Base-by-base conservation (phyloP, 2,113 vertebrate species). In the Geococcyx californianus region DNA sequence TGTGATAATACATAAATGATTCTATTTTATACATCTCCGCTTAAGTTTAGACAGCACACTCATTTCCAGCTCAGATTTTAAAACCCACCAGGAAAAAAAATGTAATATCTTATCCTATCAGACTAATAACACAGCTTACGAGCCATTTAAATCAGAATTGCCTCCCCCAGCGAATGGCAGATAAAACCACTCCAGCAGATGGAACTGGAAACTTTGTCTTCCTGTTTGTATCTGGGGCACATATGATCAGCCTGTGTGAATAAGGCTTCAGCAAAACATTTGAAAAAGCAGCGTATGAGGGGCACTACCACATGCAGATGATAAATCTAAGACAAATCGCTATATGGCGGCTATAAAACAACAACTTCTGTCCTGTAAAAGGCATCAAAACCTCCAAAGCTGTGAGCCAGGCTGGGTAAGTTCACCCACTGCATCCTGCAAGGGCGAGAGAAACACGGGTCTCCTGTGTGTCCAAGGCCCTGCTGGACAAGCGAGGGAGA, bases 131-230 rank as follows among this genome's bases (percentile, higher is more conserved):
- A 56, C 76, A 83, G 78, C 75, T 88, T 86, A 80, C n/a, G 40
- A 88, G 42, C 82, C 78, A 93, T 51, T 94, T 90, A 91, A 76
- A 94, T 94, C 63, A 83, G 55, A 93, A 94, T 33, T 93, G 55
- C 69, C 80, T 91, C 70, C 26, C 62, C 38, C 51, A 28, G 63
- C 15, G 59, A 94, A 91, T 6, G 29, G 75, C 10, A 26, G 84
- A 95, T 90, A 93, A 91, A 95, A 91, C 72, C 0, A 2, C 90
- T 95, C 75, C 67, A 94, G 79, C 92, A 94, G 92, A 94, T 89
- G 92, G 87, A 88, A 84, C 19, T 49, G 52, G 63, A 93, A 91
- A 94, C 60, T 82, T 74, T 63, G 47, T 36, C 79, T 70, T 93
- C 72, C 87, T 67, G 47, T 87, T 83, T 77, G 42, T 84, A 81